Conservation (phyloP, 2,113 vertebrate species). For the Asarcornis scutulata region DNA sequence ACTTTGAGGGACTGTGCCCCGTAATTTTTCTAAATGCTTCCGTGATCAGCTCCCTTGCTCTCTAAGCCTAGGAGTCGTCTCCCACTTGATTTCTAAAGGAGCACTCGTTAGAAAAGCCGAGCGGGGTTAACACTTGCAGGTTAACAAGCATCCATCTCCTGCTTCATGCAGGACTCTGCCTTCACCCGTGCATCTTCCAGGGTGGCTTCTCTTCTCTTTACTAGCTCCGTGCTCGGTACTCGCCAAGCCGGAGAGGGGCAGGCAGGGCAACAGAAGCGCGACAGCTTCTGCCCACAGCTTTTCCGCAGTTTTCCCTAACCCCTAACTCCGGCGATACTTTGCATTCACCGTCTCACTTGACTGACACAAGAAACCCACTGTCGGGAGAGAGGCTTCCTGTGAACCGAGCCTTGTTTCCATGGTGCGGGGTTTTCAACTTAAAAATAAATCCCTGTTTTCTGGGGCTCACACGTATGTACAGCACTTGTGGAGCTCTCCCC, state of each 20-base stretch:
- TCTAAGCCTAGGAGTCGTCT: not conserved
- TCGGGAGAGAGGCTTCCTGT: conserved; percentile 46
- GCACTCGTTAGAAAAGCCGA: not conserved
- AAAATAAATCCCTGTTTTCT: conserved; percentile 29
- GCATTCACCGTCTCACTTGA: conserved; percentile 68
- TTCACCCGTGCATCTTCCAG: not conserved
- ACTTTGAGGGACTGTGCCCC: accelerated
- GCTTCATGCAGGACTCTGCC: not conserved
- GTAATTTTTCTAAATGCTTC: not conserved
- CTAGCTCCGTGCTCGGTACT: not conserved
- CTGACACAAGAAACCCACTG: conserved; percentile 70
- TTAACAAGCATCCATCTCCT: not conserved
- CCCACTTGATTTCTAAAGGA: not conserved
- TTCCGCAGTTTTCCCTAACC: conserved; percentile 14
- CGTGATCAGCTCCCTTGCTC: not conserved
- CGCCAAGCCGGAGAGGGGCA: not conserved
- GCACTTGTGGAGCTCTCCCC: not conserved
- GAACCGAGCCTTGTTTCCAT: conserved; percentile 67
- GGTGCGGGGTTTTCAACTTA: conserved; percentile 45
- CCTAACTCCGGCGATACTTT: conserved; percentile 54
- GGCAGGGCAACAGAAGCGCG: not conserved
- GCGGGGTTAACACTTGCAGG: not conserved
- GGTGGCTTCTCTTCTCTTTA: too few species aligned
- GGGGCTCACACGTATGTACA: not conserved
- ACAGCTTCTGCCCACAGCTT: not conserved